phyloP scores from a whole-genome alignment of 2,797 vertebrate genomes.

The Epinephelus malabaricus region DNA sequence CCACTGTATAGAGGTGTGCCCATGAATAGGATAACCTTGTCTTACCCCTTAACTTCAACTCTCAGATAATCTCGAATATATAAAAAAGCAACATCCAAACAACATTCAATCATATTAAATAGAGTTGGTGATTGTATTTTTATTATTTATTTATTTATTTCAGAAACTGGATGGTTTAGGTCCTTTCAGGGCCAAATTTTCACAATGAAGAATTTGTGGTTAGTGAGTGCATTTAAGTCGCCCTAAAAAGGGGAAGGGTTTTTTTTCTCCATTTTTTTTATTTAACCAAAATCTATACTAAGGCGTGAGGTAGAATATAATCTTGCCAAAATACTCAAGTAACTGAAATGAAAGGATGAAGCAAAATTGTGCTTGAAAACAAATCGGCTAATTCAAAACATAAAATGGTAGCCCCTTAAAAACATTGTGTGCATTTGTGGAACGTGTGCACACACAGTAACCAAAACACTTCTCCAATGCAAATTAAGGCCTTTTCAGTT shows the following conservation, averaged over 20 bases:
- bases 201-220: slow-evolving; percentile 27
- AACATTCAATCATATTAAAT: slow-evolving; percentile 43
- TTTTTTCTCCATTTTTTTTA: background rate
- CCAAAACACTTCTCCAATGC: slow-evolving; percentile 53
- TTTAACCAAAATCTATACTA: slow-evolving; percentile 41
- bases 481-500: slow-evolving; percentile 75
- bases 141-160: slow-evolving; percentile 13
- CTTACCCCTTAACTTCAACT: slow-evolving; percentile 37
- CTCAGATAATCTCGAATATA: slow-evolving; percentile 57
- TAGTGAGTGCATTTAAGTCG: slow-evolving; percentile 46
- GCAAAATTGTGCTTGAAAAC: slow-evolving; percentile 52
- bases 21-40: slow-evolving; percentile 41
- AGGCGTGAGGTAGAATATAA: slow-evolving; percentile 67
- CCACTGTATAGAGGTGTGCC: slow-evolving; percentile 28
- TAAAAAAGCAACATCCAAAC: slow-evolving; percentile 56
- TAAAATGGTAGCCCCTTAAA: slow-evolving; percentile 26
- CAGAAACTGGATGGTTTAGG: slow-evolving; percentile 17
- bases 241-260: background rate
- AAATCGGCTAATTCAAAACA: slow-evolving; percentile 34
- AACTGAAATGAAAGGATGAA: slow-evolving; percentile 35
- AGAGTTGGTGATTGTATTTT: slow-evolving; percentile 60
- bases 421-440: slow-evolving; percentile 35
- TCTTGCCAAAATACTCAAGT: slow-evolving; percentile 39
- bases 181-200: slow-evolving; percentile 20
- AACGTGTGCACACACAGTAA: slow-evolving; percentile 52